A percentile compares a stretch with the other conserved stretches of the same genome.
Evolutionary conservation across 1,140 invertebrate genomes (phyloP).

Genomic region (Araneus ventricosus): DNA sequence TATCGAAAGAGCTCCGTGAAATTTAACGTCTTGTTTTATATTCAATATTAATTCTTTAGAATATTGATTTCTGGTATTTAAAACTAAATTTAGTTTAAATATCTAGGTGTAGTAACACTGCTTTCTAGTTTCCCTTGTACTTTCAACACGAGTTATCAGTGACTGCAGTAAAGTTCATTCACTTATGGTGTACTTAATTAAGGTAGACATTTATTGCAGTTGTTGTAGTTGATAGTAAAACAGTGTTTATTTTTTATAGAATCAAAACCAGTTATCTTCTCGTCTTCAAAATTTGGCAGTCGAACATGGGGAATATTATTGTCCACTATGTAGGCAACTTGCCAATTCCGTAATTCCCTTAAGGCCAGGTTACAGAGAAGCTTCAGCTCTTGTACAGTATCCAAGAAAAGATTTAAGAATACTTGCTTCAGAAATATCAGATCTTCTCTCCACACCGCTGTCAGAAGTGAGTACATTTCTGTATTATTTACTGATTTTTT

Average conservation of each 20-base stretch:
- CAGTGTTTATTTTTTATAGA: constrained; percentile 76
- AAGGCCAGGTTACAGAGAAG: constrained; percentile 87
- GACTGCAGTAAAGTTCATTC: too few species aligned
- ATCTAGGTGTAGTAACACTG: too few species aligned
- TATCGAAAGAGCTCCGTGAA: too few species aligned
- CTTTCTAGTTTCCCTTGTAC: too few species aligned
- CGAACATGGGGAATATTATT: constrained; percentile 92
- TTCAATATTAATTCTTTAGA: too few species aligned
- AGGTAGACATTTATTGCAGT: too few species aligned
- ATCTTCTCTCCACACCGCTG: constrained; percentile 46
- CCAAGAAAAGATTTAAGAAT: constrained; percentile 81
- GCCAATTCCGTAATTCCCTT: constrained; percentile 95
- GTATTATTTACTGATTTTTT: background rate
- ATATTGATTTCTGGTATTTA: too few species aligned
- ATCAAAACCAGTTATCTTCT: constrained; percentile 76
- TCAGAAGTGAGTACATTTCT: constrained; percentile 53
- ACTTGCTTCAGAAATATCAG: constrained; percentile 72
- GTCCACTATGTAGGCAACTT: constrained; percentile 95
- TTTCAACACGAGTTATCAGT: too few species aligned
- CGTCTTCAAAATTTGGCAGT: constrained; percentile 78
- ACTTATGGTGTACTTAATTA: too few species aligned
- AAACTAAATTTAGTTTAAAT: too few species aligned
- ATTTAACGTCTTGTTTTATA: too few species aligned
- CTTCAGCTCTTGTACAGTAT: constrained; percentile 83
- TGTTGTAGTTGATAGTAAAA: background rate